phyloP scores from a whole-genome alignment of 2,797 vertebrate genomes.

The Enteromius trimaculatus region DNA sequence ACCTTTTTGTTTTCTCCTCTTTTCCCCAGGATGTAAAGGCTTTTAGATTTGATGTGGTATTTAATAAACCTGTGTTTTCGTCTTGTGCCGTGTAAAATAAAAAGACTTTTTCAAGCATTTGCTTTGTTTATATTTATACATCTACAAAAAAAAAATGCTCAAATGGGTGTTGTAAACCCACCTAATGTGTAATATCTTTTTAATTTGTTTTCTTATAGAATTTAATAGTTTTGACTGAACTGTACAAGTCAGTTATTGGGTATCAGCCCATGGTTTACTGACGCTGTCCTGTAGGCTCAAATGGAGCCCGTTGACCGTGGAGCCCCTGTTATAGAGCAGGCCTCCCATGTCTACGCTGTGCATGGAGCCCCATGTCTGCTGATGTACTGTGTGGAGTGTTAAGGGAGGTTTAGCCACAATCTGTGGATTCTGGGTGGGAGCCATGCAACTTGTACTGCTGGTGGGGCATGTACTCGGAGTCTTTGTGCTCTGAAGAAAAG shows the following conservation, averaged over 20 bases:
- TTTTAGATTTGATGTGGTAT: not conserved
- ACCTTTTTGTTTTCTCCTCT: not conserved
- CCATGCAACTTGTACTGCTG: constrained; percentile 48
- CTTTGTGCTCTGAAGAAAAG: constrained; percentile 65
- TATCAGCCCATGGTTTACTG: not conserved
- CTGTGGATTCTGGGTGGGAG: constrained; percentile 60
- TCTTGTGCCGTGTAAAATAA: not conserved
- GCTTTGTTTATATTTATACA: too few relatives aligned
- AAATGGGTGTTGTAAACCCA: too few relatives aligned
- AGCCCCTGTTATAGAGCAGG: constrained; percentile 67
- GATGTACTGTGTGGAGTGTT: constrained; percentile 58
- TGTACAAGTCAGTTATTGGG: not conserved
- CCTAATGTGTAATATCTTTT: too few relatives aligned
- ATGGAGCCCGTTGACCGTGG: constrained; percentile 39
- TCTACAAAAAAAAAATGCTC: too few relatives aligned
- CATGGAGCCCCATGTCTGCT: constrained; percentile 71
- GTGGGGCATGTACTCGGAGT: constrained; percentile 57
- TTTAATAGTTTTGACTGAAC: too few relatives aligned
- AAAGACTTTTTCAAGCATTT: not conserved
- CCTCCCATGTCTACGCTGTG: constrained; percentile 61
- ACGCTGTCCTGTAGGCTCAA: not conserved
- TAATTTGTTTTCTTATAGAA: not conserved
- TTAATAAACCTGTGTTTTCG: not conserved
- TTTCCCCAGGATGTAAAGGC: not conserved
- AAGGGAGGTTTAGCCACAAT: constrained; percentile 39